Evolutionary conservation across 2,888 invertebrate species (phyloP), one percentile per base, ranked within the genome.

Genomic region (Ecliptopera silaceata): DNA sequence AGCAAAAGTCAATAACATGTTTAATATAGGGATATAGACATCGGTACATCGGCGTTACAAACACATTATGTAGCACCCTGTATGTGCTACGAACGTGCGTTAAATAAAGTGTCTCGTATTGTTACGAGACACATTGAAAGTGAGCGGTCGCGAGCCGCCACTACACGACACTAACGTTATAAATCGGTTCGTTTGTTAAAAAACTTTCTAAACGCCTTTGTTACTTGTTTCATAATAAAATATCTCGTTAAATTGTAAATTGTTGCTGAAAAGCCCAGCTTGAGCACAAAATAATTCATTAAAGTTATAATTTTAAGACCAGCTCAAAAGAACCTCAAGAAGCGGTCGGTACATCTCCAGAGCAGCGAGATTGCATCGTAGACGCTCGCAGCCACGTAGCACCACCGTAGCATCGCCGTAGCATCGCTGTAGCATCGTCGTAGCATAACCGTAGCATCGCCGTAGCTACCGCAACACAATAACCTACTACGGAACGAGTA

Each of bases 361-460:
- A 22, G 46, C 34, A 20, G 36, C 54, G 48, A 48, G 43, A 55
- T 48, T 48, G 48, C 55, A 43, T 55, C 54, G 44, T 52, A 52
- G 43, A 29, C 43, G 29, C 12, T 13, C 46, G 34, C 42, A 41
- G 47, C 47, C 26, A 10, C 52, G 52, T 47, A 42, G 54, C 47
- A 47, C 1, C 47, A 47, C 1, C 48, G 47, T 56, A 55, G 46
- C 4, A 5, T 15, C 18, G 6, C 2, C 50, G 34, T 51, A 51
- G 56, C 56, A 17, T 29, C 31, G 4, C 41, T 39, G 50, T 50
- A 46, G 53, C 42, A 17, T 10, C n/a, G 53, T 36, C 31, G 42
- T 51, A 54, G 15, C 55, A 15, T 26, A 20, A 6, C 41, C 44
- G 51, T 51, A 47, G 54, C 43, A 18, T 11, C 12, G 54, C 42